Evolutionary conservation across 1,140 invertebrate genomes (phyloP).

Genomic region (Drosophila sp.): DNA sequence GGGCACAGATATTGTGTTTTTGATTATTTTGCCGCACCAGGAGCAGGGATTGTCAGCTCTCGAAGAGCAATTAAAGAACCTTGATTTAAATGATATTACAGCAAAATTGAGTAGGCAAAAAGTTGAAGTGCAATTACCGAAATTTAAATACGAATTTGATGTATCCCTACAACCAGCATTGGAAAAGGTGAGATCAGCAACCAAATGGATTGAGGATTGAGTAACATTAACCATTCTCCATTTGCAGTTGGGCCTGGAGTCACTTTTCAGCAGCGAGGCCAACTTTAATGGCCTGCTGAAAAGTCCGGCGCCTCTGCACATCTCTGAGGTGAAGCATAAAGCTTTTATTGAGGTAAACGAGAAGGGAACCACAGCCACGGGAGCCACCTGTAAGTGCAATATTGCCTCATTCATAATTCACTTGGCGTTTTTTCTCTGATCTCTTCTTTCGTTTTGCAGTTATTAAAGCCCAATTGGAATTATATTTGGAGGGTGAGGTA

Average conservation of each 20-base stretch:
- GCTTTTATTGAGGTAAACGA: conserved; percentile 85
- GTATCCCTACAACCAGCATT: conserved; percentile 84
- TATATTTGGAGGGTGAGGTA: conserved; percentile 12
- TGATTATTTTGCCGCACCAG: conserved; percentile 85
- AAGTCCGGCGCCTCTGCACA: conserved; percentile 82
- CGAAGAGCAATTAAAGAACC: conserved; percentile 82
- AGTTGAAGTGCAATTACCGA: conserved; percentile 85
- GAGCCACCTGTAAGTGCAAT: conserved; percentile 67
- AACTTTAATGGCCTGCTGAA: conserved; percentile 86
- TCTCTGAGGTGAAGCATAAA: conserved; percentile 84
- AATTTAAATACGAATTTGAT: conserved; percentile 86
- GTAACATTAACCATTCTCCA: background rate
- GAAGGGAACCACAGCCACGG: conserved; percentile 85
- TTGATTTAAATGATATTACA: conserved; percentile 67
- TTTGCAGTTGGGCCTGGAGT: conserved; percentile 84
- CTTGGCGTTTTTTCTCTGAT: background rate
- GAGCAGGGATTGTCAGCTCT: conserved; percentile 83
- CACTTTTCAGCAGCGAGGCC: conserved; percentile 85
- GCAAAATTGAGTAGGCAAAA: conserved; percentile 62
- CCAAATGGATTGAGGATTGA: no score
- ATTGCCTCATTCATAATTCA: background rate
- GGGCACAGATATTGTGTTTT: conserved; percentile 84
- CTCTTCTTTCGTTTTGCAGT: conserved; percentile 10
- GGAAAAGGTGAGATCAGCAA: conserved; percentile 76
- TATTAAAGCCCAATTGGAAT: conserved; percentile 30